These are phyloP conservation scores for Thymelicus lineola DNA, from an alignment of 2,888 invertebrate genomes.

Conservation along the genomic window DNA sequence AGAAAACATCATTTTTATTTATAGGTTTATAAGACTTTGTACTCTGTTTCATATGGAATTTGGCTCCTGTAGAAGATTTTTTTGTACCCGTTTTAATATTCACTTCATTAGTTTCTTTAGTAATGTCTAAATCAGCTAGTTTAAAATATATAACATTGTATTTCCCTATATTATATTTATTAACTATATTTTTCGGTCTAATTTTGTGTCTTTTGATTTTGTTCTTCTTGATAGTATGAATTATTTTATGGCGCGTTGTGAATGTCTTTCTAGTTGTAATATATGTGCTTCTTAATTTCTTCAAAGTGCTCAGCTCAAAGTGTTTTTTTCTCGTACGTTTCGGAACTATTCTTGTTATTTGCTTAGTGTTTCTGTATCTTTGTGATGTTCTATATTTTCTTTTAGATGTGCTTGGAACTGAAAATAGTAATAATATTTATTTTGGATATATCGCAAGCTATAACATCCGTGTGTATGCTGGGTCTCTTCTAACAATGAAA, in stretches of 20 bases:
- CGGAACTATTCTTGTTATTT: background rate
- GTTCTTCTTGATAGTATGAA: background rate
- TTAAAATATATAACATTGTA: background rate
- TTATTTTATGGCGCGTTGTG: background rate
- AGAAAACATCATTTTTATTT: background rate
- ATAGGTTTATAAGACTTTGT: too few species aligned
- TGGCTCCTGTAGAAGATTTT: too few species aligned
- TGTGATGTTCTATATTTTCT: background rate
- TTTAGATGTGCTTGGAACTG: background rate
- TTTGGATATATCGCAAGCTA: too few species aligned
- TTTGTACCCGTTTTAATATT: too few species aligned
- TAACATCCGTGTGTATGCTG: too few species aligned
- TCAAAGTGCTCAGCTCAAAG: too few species aligned
- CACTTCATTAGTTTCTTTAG: background rate
- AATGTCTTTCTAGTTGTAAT: background rate
- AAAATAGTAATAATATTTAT: background rate
- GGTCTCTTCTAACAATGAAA: too few species aligned
- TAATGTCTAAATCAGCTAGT: background rate
- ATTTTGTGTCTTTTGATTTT: background rate
- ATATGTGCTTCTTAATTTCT: background rate
- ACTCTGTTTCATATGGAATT: too few species aligned
- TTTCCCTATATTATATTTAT: background rate
- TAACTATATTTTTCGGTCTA: background rate
- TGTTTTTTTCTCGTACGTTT: background rate
- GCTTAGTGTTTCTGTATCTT: background rate